Conservation (phyloP, 2,113 vertebrate species). For the Sceloporus tristichus region DNA sequence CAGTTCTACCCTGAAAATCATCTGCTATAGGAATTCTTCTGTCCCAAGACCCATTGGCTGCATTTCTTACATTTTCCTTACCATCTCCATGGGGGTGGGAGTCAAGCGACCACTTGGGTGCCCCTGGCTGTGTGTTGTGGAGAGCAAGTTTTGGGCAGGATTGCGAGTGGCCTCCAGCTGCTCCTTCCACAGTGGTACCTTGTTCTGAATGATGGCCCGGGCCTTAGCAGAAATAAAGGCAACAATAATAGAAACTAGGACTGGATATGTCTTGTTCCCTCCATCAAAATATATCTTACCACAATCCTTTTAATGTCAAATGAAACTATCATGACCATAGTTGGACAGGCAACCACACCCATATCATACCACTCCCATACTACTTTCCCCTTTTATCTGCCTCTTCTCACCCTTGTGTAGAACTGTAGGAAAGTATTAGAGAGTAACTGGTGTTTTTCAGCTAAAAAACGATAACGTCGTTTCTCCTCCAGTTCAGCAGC, state of each 20-base stretch:
- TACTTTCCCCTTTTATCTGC: rapidly evolving
- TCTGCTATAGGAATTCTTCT: rapidly evolving
- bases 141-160: slow-evolving; percentile 65
- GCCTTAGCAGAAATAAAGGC: slow-evolving; percentile 64
- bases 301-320: not conserved
- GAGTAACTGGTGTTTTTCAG: slow-evolving; percentile 90
- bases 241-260: not conserved
- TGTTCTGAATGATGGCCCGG: slow-evolving; percentile 75
- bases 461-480: slow-evolving; percentile 93
- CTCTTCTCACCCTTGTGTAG: slow-evolving; percentile 75
- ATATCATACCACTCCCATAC: not conserved
- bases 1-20: no score
- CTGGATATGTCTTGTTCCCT: not conserved
- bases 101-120: slow-evolving; percentile 71
- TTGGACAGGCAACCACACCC: no score
- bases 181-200: slow-evolving; percentile 79
- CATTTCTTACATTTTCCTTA: slow-evolving; percentile 61
- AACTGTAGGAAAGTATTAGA: slow-evolving; percentile 81
- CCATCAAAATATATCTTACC: not conserved
- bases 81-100: slow-evolving; percentile 75
- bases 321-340: not conserved
- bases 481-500: slow-evolving; percentile 91
- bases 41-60: rapidly evolving
- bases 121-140: slow-evolving; percentile 62
- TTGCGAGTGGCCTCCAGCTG: slow-evolving; percentile 79